phyloP scores from a whole-genome alignment of 1,140 invertebrate genomes.

The Dendrolimus punctatus region DNA sequence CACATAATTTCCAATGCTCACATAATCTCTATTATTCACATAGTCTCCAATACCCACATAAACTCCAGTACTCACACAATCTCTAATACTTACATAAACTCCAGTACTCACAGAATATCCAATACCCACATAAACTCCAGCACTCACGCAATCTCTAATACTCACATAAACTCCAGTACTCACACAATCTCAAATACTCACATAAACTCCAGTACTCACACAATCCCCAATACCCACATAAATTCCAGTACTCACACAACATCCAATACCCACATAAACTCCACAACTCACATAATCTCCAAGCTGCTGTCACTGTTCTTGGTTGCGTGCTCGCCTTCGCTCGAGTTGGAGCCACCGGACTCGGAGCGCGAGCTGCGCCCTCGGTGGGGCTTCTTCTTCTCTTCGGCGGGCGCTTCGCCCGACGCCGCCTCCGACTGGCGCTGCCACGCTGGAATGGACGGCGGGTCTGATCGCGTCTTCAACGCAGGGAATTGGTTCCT shows the following conservation, averaged over 20 bases:
- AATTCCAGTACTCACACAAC: neutral
- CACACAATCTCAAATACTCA: too few species aligned
- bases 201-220: too few species aligned
- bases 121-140: neutral
- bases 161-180: too few species aligned
- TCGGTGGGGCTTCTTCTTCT: conserved; percentile 44
- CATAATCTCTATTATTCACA: too few species aligned
- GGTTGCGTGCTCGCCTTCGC: conserved; percentile 77
- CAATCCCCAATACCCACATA: too few species aligned
- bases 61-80: too few species aligned
- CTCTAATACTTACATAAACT: too few species aligned
- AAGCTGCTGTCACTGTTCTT: conserved; percentile 81
- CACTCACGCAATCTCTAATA: conserved; percentile 76
- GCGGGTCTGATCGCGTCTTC: conserved; percentile 74
- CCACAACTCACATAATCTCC: conserved; percentile 75
- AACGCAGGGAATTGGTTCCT: conserved; percentile 83
- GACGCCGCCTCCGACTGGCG: conserved; percentile 69
- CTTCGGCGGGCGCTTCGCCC: conserved; percentile 29
- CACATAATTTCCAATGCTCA: conserved; percentile 75
- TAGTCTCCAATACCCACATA: too few species aligned
- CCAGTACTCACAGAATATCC: too few species aligned
- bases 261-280: neutral
- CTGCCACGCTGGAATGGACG: conserved; percentile 85
- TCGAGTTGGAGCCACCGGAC: conserved; percentile 74
- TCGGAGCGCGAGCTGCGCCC: conserved; percentile 53